phyloP scores from a whole-genome alignment of 1,140 invertebrate species.

The Drosophila serrata region DNA sequence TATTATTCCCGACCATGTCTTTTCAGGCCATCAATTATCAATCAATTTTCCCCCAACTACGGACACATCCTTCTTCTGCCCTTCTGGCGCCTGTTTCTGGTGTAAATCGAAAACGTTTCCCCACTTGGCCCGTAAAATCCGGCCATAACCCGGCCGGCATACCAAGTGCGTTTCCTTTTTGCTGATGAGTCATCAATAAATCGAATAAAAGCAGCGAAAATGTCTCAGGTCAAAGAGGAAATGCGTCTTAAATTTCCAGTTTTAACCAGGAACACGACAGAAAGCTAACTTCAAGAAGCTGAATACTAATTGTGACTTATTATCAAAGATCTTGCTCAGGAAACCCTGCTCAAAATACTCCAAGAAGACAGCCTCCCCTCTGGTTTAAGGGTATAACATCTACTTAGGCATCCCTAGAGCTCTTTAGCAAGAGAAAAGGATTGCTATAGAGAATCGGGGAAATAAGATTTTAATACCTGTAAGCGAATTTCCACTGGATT shows the following conservation, averaged over 20 bases:
- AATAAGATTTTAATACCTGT: slow-evolving; percentile 10
- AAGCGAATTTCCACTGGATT: slow-evolving; percentile 5
- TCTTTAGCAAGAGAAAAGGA: background rate
- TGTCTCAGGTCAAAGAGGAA: background rate
- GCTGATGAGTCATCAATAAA: slow-evolving; percentile 42
- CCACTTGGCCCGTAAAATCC: slow-evolving; percentile 43
- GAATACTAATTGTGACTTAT: too few relatives aligned
- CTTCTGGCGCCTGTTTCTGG: background rate
- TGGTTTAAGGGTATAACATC: too few relatives aligned
- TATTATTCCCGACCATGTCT: background rate
- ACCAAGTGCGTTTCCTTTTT: slow-evolving; percentile 24
- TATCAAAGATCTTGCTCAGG: background rate
- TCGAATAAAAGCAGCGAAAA: slow-evolving; percentile 7
- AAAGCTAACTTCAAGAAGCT: too few relatives aligned
- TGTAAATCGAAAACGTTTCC: slow-evolving; percentile 37
- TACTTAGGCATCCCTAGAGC: background rate
- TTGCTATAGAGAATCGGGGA: background rate
- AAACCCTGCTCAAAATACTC: background rate
- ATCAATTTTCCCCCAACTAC: slow-evolving; percentile 22
- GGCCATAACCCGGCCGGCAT: slow-evolving; percentile 36
- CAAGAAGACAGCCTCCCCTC: background rate
- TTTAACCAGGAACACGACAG: too few relatives aligned
- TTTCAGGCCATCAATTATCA: slow-evolving; percentile 35
- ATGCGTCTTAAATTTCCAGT: background rate
- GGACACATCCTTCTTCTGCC: slow-evolving; percentile 12